These are phyloP conservation scores for Zaprionus vittiger DNA, from an alignment of 1,140 invertebrate genomes.

Conservation along the genomic window DNA sequence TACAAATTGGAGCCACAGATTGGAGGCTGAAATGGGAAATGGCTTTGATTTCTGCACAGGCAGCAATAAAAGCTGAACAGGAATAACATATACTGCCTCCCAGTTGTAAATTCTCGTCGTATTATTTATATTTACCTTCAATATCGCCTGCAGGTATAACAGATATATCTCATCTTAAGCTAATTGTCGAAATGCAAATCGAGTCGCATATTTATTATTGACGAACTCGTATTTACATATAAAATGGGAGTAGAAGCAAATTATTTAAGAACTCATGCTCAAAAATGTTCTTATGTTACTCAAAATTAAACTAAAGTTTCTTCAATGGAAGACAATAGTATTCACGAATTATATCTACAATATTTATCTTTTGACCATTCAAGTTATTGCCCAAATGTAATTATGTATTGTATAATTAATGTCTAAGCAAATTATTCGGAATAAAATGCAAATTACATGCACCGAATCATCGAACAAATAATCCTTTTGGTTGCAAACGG, in stretches of 20 bases:
- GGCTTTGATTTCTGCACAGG: constrained; percentile 68
- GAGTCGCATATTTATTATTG: constrained; percentile 38
- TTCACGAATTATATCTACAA: no score
- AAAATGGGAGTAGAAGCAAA: background rate
- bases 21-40: constrained; percentile 47
- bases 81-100: constrained; percentile 61
- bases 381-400: no score
- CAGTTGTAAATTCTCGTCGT: constrained; percentile 15
- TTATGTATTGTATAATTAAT: no score
- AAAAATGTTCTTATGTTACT: background rate
- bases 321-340: no score
- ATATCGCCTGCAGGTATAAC: constrained; percentile 39
- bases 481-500: no score
- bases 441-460: no score
- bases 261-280: constrained; percentile 11
- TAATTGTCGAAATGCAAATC: constrained; percentile 29
- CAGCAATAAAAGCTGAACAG: constrained; percentile 58
- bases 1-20: constrained; percentile 53
- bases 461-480: no score
- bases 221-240: constrained; percentile 57
- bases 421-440: no score
- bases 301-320: no score
- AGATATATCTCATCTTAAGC: constrained; percentile 11
- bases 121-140: constrained; percentile 19
- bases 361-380: no score